These are phyloP conservation scores for Megalops atlanticus DNA, from an alignment of 2,113 vertebrate species.

Conservation along the genomic window DNA sequence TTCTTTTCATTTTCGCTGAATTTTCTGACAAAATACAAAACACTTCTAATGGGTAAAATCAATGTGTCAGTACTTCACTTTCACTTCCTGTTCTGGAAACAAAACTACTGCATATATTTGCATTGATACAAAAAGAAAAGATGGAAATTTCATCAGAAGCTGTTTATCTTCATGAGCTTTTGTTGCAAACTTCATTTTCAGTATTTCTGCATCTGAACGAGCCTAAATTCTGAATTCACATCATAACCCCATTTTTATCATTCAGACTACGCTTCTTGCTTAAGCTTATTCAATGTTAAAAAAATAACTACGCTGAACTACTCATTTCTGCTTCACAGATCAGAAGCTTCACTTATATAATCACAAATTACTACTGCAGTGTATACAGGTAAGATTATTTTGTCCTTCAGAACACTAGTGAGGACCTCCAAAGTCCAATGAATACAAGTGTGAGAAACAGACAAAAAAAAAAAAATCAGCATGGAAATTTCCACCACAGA, in stretches of 20 bases:
- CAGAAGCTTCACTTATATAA: neutral
- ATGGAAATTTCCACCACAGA: neutral
- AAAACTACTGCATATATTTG: neutral
- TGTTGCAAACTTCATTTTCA: neutral
- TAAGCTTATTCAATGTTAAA: neutral
- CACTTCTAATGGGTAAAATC: too few relatives aligned
- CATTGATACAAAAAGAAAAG: too few relatives aligned
- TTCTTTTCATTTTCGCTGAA: too few relatives aligned
- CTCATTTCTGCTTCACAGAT: conserved; percentile 1
- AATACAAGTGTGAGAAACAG: neutral
- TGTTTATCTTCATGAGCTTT: neutral
- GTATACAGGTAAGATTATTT: neutral
- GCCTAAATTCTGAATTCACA: neutral
- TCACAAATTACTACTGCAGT: neutral
- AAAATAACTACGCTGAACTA: neutral
- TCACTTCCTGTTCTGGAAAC: too few relatives aligned
- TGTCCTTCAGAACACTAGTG: neutral
- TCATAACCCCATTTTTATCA: neutral
- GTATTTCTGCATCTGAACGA: neutral
- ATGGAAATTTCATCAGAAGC: too few relatives aligned
- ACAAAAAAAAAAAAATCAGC: too few relatives aligned
- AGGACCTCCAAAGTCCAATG: neutral
- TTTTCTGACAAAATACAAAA: too few relatives aligned
- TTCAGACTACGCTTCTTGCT: neutral
- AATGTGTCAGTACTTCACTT: too few relatives aligned